Percentiles rank a stretch among this genome's conserved stretches.
Evolutionary conservation across 2,797 vertebrate genomes (phyloP).

Genomic region (Sebastes iracundus): DNA sequence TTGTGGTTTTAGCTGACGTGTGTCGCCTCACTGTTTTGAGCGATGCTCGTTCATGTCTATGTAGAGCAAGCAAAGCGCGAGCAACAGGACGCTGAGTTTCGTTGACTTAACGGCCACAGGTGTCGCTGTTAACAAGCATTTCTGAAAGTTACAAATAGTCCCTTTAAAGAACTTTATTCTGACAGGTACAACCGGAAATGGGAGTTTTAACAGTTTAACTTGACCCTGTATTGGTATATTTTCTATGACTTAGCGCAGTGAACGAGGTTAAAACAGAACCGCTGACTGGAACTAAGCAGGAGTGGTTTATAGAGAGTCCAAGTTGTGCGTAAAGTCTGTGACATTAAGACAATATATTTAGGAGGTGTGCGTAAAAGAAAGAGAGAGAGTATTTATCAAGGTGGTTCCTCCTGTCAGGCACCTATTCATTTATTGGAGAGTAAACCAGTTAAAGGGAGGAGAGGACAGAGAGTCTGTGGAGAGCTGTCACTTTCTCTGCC

Average conservation of each 20-base stretch:
- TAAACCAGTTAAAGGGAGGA: conserved; percentile 18
- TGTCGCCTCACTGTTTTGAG: too few relatives aligned
- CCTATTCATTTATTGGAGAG: conserved; percentile 22
- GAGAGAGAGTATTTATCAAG: conserved; percentile 13
- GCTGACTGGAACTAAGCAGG: conserved; percentile 7
- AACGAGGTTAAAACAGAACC: neutral
- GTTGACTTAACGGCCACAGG: too few relatives aligned
- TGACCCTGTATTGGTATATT: conserved; percentile 2
- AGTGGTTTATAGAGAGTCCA: neutral
- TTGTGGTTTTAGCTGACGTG: too few relatives aligned
- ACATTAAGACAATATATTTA: conserved; percentile 12
- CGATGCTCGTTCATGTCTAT: too few relatives aligned
- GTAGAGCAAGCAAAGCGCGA: too few relatives aligned
- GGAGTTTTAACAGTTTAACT: neutral
- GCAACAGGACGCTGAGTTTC: too few relatives aligned
- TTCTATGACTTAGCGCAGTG: conserved; percentile 30
- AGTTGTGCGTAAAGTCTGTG: neutral
- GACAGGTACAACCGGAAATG: conserved; percentile 38
- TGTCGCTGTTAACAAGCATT: too few relatives aligned
- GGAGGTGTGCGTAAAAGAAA: neutral
- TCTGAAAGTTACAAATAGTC: too few relatives aligned
- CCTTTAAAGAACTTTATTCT: conserved; percentile 29
- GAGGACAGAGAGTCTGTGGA: conserved; percentile 20
- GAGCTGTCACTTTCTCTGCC: conserved; percentile 60
- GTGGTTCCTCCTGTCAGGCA: conserved; percentile 10